Conservation (phyloP, 2,113 vertebrate genomes). For the Misgurnus mizolepis region DNA sequence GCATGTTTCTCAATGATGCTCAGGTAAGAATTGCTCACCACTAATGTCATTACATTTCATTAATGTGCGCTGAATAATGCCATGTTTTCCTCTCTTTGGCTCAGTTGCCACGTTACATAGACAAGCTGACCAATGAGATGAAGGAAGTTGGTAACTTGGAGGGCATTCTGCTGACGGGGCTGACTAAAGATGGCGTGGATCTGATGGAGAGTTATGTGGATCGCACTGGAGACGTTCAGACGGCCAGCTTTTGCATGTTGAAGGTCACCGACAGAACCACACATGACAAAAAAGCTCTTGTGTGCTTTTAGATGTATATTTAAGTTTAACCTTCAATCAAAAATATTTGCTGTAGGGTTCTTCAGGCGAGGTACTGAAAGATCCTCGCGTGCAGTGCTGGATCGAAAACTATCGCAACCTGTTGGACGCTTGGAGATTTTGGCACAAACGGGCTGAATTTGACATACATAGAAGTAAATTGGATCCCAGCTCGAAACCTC, state of each 20-base stretch:
- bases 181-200: conserved; percentile 97
- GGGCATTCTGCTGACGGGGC: conserved; percentile 92
- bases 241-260: conserved; percentile 97
- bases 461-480: conserved; percentile 97
- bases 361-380: conserved; percentile 90
- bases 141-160: conserved; percentile 96
- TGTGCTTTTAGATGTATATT: no score
- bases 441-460: conserved; percentile 98
- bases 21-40: conserved; percentile 77
- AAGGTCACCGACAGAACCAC: conserved; percentile 74
- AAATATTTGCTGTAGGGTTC: conserved; percentile 78
- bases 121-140: conserved; percentile 95
- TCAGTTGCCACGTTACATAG: conserved; percentile 91
- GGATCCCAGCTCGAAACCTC: conserved; percentile 96
- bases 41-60: neutral
- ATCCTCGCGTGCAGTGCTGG: conserved; percentile 97
- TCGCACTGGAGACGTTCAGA: conserved; percentile 94
- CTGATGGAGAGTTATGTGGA: conserved; percentile 98
- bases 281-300: neutral
- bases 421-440: conserved; percentile 97
- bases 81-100: neutral
- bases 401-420: conserved; percentile 98
- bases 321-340: no score
- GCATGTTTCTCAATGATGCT: conserved; percentile 91
- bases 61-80: neutral